Conservation (phyloP, 2,888 invertebrate species). For the Pinctada fucata region DNA sequence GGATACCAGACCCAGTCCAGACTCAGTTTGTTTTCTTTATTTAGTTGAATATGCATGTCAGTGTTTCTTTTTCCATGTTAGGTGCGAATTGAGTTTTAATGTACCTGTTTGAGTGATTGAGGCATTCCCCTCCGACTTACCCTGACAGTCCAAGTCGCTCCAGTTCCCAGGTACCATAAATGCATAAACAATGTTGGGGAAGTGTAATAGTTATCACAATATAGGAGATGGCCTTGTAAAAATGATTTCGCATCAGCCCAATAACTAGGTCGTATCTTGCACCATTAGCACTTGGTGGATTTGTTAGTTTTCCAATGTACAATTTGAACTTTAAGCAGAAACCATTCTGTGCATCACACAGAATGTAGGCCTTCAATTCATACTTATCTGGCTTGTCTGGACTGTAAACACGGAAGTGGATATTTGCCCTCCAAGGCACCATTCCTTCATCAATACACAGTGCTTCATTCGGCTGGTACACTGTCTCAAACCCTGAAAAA, state of each 20-base stretch:
- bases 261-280: constrained; percentile 40
- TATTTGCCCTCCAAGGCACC: constrained; percentile 42
- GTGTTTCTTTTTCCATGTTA: no score
- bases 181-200: constrained; percentile 33
- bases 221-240: constrained; percentile 27
- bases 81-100: not conserved
- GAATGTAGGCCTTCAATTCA: constrained; percentile 44
- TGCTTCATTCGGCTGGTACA: constrained; percentile 32
- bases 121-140: constrained; percentile 39
- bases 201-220: constrained; percentile 39
- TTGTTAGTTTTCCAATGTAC: constrained; percentile 40
- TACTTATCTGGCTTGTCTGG: constrained; percentile 47
- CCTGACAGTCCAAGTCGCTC: constrained; percentile 35
- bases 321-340: constrained; percentile 37
- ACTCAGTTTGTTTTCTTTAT: not conserved
- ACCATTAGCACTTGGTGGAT: constrained; percentile 17
- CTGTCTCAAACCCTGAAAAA: constrained; percentile 10
- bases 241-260: constrained; percentile 20
- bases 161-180: constrained; percentile 8
- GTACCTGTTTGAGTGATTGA: not conserved
- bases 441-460: constrained; percentile 47
- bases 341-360: constrained; percentile 40
- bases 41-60: not conserved
- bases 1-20: no score
- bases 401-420: constrained; percentile 44